Evolutionary conservation across 2,888 invertebrate species (phyloP).

Genomic region (Dicyrtomina minuta): DNA sequence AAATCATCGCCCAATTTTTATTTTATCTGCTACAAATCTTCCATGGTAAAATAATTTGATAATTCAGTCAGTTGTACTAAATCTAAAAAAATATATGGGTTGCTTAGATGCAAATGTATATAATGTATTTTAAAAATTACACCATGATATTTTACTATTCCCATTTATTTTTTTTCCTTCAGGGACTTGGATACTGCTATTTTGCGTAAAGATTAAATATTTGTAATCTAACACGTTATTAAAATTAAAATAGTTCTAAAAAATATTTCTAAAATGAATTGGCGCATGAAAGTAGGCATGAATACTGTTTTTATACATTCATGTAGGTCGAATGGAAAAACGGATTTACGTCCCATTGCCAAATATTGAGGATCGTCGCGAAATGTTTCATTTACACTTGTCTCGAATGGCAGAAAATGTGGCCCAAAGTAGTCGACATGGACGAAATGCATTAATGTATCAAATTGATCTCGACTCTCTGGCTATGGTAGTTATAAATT

Average conservation of each 20-base stretch:
- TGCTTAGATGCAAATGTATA: no score
- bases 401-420: constrained; percentile 56
- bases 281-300: no score
- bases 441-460: constrained; percentile 36
- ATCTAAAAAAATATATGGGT: neutral
- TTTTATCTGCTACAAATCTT: constrained; percentile 84
- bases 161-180: constrained; percentile 38
- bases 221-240: no score
- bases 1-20: constrained; percentile 61
- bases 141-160: no score
- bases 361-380: constrained; percentile 64
- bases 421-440: constrained; percentile 52
- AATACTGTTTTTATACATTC: no score
- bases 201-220: no score
- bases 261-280: no score
- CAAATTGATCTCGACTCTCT: constrained; percentile 42
- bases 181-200: constrained; percentile 88
- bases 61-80: no score
- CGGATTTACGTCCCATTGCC: constrained; percentile 80
- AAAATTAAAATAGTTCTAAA: no score
- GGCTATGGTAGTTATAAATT: constrained; percentile 38
- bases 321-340: constrained; percentile 87
- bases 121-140: no score
- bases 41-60: constrained; percentile 86
- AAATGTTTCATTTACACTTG: constrained; percentile 65